These are phyloP conservation scores for Brachyhypopomus gauderio DNA, from an alignment of 2,113 vertebrate species.

Conservation along the genomic window DNA sequence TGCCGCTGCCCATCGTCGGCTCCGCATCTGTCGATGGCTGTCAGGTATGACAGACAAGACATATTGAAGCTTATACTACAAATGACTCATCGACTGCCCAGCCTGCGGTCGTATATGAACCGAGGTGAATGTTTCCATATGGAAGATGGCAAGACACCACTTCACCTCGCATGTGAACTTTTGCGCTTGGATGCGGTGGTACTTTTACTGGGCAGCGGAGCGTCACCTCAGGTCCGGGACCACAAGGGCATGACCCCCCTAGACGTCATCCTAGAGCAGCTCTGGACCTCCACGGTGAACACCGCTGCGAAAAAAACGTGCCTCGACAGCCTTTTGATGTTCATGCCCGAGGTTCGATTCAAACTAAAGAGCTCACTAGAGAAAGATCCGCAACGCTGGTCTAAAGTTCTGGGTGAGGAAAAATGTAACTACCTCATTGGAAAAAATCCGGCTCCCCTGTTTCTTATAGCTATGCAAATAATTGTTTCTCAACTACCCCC, in stretches of 20 bases:
- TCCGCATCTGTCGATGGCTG: conserved; percentile 83
- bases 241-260: conserved; percentile 79
- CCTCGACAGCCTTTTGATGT: conserved; percentile 83
- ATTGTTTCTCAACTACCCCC: conserved; percentile 80
- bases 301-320: conserved; percentile 75
- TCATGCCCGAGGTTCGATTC: conserved; percentile 78
- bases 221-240: conserved; percentile 78
- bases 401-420: conserved; percentile 77
- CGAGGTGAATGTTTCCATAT: conserved; percentile 74
- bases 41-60: conserved; percentile 83
- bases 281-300: conserved; percentile 74
- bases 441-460: conserved; percentile 76
- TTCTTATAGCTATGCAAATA: conserved; percentile 82
- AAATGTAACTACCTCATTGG: conserved; percentile 79
- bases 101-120: conserved; percentile 74
- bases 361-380: conserved; percentile 75
- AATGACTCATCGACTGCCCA: conserved; percentile 75
- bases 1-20: conserved; percentile 81
- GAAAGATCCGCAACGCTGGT: conserved; percentile 77
- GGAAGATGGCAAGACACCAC: conserved; percentile 80
- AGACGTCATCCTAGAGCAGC: conserved; percentile 81
- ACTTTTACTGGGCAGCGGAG: conserved; percentile 82
- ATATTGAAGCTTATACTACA: conserved; percentile 83
- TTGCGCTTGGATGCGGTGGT: conserved; percentile 78
- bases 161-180: conserved; percentile 86